Conservation (phyloP, 2,888 invertebrate species). For the Cephus nigrinus region DNA sequence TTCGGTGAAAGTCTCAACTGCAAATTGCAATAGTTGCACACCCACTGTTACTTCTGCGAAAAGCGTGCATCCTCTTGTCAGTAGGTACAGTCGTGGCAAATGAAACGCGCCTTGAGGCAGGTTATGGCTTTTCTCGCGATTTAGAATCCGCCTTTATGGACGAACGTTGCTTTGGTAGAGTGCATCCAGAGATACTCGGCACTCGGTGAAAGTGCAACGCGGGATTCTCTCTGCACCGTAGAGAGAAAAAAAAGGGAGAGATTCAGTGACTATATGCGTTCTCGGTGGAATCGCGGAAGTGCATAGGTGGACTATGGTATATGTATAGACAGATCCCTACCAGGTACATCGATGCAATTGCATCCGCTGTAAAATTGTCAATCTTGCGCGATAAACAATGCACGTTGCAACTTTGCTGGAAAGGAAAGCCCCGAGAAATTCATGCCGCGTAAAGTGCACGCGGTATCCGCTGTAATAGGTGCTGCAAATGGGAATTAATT, state of each 20-base stretch:
- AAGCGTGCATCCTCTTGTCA: neutral
- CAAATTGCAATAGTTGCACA: neutral
- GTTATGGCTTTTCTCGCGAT: neutral
- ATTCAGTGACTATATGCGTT: neutral
- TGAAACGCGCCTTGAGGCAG: neutral
- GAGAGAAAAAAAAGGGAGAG: neutral
- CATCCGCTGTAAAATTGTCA: neutral
- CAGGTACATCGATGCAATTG: neutral
- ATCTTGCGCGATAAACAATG: neutral
- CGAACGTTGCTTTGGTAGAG: neutral
- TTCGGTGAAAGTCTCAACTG: neutral
- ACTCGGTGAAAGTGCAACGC: neutral
- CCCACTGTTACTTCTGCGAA: neutral
- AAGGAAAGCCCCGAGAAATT: neutral
- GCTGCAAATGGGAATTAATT: neutral
- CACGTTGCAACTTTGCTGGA: neutral
- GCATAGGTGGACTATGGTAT: neutral
- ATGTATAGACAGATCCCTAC: neutral
- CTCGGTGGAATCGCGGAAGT: neutral
- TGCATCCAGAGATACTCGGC: neutral
- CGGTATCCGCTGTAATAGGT: neutral
- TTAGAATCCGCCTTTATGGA: neutral
- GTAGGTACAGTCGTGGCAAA: neutral
- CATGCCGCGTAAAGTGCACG: neutral
- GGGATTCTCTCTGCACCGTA: neutral